Evolutionary conservation across 2,888 invertebrate species (phyloP).

Genomic region (Napeogenes inachia): DNA sequence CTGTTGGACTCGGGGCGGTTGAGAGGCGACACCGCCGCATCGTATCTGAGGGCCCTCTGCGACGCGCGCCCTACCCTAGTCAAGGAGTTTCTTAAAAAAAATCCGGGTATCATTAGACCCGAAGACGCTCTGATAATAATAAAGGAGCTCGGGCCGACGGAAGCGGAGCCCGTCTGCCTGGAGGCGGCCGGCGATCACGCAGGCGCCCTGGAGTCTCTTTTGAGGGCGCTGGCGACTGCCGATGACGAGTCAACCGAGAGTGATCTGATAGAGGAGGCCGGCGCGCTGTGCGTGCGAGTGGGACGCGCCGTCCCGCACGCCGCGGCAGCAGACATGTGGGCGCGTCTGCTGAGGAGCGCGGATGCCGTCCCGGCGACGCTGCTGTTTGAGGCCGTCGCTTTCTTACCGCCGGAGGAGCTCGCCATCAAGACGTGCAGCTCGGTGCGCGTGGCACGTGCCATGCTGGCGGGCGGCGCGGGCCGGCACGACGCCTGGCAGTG

Average conservation of each 20-base stretch:
- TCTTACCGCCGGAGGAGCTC: conserved; percentile 52
- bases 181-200: conserved; percentile 62
- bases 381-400: conserved; percentile 54
- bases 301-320: conserved; percentile 47
- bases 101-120: conserved; percentile 57
- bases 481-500: conserved; percentile 42
- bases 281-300: conserved; percentile 52
- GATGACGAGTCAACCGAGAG: conserved; percentile 33
- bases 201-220: conserved; percentile 55
- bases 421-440: conserved; percentile 41
- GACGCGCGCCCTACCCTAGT: conserved; percentile 44
- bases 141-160: conserved; percentile 45
- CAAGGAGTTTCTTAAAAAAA: conserved; percentile 47
- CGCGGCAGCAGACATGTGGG: conserved; percentile 49
- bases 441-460: conserved; percentile 43
- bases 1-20: conserved; percentile 49
- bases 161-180: conserved; percentile 60
- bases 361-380: conserved; percentile 46
- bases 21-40: conserved; percentile 49
- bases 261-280: conserved; percentile 42
- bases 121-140: conserved; percentile 60
- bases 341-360: conserved; percentile 44
- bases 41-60: conserved; percentile 54
- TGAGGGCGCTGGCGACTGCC: conserved; percentile 41
- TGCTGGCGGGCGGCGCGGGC: conserved; percentile 39